phyloP scores from a whole-genome alignment of 2,888 invertebrate species.

The Mythimna impura region DNA sequence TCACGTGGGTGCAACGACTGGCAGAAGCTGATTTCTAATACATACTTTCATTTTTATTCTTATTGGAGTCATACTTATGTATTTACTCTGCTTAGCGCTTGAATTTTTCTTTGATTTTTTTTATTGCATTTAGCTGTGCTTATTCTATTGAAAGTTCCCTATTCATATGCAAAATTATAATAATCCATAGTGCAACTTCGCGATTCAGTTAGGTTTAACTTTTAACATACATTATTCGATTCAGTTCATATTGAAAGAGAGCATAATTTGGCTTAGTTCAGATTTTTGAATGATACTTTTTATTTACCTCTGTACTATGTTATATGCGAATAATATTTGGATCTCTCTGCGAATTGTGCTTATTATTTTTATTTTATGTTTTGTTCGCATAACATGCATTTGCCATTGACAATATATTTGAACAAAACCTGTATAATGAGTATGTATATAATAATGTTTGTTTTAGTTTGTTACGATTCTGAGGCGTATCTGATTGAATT shows the following conservation, averaged over 20 bases:
- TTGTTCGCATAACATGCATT: not conserved
- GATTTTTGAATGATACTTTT: no score
- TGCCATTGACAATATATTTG: slow-evolving; percentile 20
- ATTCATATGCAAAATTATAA: not conserved
- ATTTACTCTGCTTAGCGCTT: slow-evolving; percentile 8
- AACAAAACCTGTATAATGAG: not conserved
- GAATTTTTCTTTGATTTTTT: not conserved
- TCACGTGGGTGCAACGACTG: no score
- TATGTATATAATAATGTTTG: not conserved
- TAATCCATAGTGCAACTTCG: not conserved
- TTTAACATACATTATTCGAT: no score
- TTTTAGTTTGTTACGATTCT: not conserved
- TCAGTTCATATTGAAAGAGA: no score
- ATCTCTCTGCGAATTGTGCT: slow-evolving; percentile 5
- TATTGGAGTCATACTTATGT: not conserved
- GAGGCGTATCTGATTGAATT: not conserved
- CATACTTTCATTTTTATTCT: no score
- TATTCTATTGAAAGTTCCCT: not conserved
- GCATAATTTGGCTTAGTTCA: no score
- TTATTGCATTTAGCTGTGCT: not conserved
- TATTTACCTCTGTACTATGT: not conserved
- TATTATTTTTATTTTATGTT: not conserved
- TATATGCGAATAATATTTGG: not conserved
- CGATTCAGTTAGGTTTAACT: not conserved
- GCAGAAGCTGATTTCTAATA: no score